A percentile compares a stretch with the other conserved stretches of the same genome.
Evolutionary conservation across 2,113 vertebrate species (phyloP).

Genomic region (Datnioides undecimradiatus): DNA sequence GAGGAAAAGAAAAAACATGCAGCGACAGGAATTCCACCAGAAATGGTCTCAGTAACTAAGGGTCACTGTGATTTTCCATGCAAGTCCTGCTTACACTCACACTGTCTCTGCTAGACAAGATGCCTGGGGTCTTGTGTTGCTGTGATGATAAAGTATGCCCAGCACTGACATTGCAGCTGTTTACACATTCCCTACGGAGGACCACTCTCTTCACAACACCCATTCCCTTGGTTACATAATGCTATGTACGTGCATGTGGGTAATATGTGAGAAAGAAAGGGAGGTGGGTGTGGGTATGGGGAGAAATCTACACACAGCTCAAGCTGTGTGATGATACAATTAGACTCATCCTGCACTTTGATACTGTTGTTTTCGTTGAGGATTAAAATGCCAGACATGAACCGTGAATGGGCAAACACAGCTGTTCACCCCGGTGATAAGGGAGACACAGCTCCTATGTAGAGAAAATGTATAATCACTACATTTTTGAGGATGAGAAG

Average conservation of each 20-base stretch:
- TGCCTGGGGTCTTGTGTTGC: slow-evolving; percentile 52
- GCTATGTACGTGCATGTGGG: slow-evolving; percentile 32
- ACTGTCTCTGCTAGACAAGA: slow-evolving; percentile 18
- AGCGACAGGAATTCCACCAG: slow-evolving; percentile 13
- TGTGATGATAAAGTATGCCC: slow-evolving; percentile 61
- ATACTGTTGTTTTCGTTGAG: slow-evolving; percentile 38
- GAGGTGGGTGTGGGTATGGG: neutral
- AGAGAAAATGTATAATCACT: slow-evolving; percentile 11
- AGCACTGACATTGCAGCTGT: slow-evolving; percentile 79
- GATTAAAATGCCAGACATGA: slow-evolving; percentile 55
- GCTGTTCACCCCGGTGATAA: slow-evolving; percentile 16
- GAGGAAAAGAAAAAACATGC: slow-evolving; percentile 7
- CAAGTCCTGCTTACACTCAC: slow-evolving; percentile 8
- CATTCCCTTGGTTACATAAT: slow-evolving; percentile 68
- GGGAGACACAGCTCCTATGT: slow-evolving; percentile 10
- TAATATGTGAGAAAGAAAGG: slow-evolving; percentile 30
- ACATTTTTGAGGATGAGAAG: neutral
- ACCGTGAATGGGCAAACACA: slow-evolving; percentile 36
- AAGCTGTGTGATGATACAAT: slow-evolving; percentile 44
- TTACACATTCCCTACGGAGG: slow-evolving; percentile 72
- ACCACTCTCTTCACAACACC: slow-evolving; percentile 62
- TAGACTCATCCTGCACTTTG: slow-evolving; percentile 45
- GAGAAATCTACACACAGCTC: slow-evolving; percentile 6
- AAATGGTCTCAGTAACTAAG: slow-evolving; percentile 5
- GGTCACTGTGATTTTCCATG: slow-evolving; percentile 27